A percentile compares a stretch with the other conserved stretches of the same genome.
Conservation (phyloP, 2,797 vertebrate genomes). For the Adelosebastes latens region DNA sequence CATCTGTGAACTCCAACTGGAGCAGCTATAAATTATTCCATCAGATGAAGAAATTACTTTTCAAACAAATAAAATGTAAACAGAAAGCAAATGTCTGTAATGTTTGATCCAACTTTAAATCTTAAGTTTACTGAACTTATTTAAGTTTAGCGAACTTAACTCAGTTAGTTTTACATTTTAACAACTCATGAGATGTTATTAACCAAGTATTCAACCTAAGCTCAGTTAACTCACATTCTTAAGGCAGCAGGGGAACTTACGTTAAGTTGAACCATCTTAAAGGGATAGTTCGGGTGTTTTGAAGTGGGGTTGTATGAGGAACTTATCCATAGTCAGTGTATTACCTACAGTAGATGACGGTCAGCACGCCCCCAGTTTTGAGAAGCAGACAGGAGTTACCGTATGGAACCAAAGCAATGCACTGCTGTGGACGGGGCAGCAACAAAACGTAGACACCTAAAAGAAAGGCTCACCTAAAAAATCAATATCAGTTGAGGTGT, state of each 20-base stretch:
- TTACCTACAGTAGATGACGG: too few relatives aligned
- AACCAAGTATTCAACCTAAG: neutral
- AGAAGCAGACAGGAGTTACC: too few relatives aligned
- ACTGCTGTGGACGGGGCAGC: too few relatives aligned
- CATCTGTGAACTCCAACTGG: neutral
- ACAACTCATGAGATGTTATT: neutral
- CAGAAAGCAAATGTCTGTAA: too few relatives aligned
- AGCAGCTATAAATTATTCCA: neutral
- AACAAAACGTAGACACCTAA: too few relatives aligned
- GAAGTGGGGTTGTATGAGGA: too few relatives aligned
- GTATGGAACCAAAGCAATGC: rapidly evolving
- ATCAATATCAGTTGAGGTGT: too few relatives aligned
- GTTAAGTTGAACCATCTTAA: neutral
- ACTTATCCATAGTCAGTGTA: too few relatives aligned
- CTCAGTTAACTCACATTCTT: neutral
- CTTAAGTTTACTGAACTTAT: neutral
- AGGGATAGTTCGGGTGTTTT: too few relatives aligned
- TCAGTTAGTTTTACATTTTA: neutral
- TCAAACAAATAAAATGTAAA: too few relatives aligned
- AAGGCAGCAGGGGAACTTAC: neutral
- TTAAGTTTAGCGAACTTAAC: neutral
- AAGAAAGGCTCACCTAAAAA: rapidly evolving
- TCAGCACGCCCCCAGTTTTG: too few relatives aligned
- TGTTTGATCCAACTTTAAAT: too few relatives aligned
- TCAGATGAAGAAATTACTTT: neutral